Base-by-base conservation (phyloP, 2,113 vertebrate species). In the Urocolius indicus region DNA sequence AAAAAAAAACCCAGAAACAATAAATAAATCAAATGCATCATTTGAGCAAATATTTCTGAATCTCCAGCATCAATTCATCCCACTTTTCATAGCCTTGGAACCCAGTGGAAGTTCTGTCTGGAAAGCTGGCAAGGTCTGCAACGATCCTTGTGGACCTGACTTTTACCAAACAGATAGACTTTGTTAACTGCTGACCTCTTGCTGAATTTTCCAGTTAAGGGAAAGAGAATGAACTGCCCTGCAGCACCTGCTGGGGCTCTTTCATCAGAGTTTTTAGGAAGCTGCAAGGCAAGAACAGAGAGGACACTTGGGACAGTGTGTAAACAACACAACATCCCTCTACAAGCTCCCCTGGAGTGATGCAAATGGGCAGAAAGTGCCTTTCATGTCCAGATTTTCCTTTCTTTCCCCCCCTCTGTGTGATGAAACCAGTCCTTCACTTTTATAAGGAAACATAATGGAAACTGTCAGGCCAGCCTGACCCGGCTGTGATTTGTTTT, bases 381-480 rank as follows among this genome's bases (percentile, higher is more conserved):
- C 36, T 95, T 91, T 97, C 45, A 73, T 82, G 48, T 91, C 26
- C 58, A 61, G 13, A 2, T 34, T 63, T 84, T 63, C 11, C 15
- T 65, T 41, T 24, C 19, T 52, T 57, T 23, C 13, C 41, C 52
- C 65, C 68, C 34, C 17, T 2, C 34, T 84, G n/a, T 65, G 38
- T 89, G 57, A 62, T 82, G 62, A 80, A 88, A 74, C 68, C 72
- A 26, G 2, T 87, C 94, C 62, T 62, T 94, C 71, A 69, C 74
- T 92, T 96, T 95, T 97, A 97, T 49, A 89, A 95, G 66, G 22
- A 58, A 74, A n/a, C 65, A 41, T 32, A 82, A 87, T 10, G 51
- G 54, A 55, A 74, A 73, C 71, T 95, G 94, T 94, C 94, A 97
- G 96, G 94, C 94, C 92, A 97, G 49, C 95, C 94, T 87, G 95